These are phyloP conservation scores for Psittacula derbiana DNA, from an alignment of 2,797 vertebrate genomes.

Conservation along the genomic window DNA sequence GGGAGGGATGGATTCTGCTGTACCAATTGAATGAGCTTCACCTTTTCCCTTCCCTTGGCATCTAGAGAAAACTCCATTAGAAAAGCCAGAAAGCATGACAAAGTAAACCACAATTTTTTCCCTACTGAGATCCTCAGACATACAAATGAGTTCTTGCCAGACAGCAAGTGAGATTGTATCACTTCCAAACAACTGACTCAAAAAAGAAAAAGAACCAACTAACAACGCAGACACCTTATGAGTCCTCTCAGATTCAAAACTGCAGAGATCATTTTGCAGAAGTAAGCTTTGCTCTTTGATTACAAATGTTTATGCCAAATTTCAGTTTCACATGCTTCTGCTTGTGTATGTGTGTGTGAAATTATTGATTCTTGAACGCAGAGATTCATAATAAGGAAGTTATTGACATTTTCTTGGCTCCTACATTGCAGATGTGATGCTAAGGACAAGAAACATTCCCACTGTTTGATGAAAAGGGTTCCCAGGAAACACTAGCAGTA, in stretches of 20 bases:
- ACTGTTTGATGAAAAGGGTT: slow-evolving; percentile 13
- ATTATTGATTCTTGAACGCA: slow-evolving; percentile 40
- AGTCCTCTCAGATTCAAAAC: neutral
- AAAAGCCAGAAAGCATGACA: slow-evolving; percentile 25
- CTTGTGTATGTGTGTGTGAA: neutral
- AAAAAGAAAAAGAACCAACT: neutral
- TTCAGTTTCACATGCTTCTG: neutral
- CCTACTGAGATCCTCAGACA: neutral
- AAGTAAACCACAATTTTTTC: slow-evolving; percentile 1
- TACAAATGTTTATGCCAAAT: slow-evolving; percentile 14
- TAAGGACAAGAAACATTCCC: slow-evolving; percentile 22
- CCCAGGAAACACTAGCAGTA: neutral
- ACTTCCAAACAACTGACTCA: slow-evolving; percentile 14
- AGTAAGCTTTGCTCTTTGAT: neutral
- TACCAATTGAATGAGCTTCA: neutral
- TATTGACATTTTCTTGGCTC: slow-evolving; percentile 30
- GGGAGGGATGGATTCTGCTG: neutral
- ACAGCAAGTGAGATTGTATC: neutral
- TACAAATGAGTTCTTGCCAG: slow-evolving; percentile 15
- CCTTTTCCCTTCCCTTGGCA: neutral
- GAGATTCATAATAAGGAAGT: neutral
- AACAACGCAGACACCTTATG: neutral
- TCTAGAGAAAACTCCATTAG: neutral
- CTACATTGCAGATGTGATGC: slow-evolving; percentile 14
- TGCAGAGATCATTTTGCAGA: neutral